Evolutionary conservation across 2,888 invertebrate species (phyloP).

Genomic region (Nezara viridula): DNA sequence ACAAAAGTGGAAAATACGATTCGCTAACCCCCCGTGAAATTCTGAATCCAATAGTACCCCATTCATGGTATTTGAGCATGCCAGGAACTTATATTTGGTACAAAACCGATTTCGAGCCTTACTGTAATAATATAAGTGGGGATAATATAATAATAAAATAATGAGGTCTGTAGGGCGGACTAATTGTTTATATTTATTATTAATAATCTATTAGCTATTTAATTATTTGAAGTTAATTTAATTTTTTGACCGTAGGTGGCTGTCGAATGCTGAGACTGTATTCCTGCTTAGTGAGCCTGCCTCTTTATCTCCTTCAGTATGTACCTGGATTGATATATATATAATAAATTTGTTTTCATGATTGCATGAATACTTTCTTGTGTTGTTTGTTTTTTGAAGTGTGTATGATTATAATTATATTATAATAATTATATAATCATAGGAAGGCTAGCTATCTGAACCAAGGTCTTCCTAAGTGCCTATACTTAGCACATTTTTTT

Average conservation of each 20-base stretch:
- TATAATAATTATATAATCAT: background rate
- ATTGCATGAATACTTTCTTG: background rate
- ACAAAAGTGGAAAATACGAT: too few relatives aligned
- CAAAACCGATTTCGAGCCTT: too few relatives aligned
- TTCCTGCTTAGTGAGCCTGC: background rate
- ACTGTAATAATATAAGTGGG: too few relatives aligned
- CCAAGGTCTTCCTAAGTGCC: background rate
- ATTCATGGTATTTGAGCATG: too few relatives aligned
- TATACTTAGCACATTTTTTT: background rate
- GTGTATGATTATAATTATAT: background rate
- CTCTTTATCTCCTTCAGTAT: background rate
- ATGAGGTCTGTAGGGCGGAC: too few relatives aligned
- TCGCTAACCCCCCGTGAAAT: too few relatives aligned
- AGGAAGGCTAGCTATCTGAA: background rate
- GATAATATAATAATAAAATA: too few relatives aligned
- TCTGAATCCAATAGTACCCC: too few relatives aligned
- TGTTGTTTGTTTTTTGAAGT: background rate
- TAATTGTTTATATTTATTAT: too few relatives aligned
- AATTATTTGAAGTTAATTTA: too few relatives aligned
- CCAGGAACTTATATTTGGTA: too few relatives aligned
- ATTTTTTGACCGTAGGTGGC: background rate
- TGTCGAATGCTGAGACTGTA: background rate
- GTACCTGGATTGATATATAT: background rate
- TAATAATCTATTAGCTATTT: too few relatives aligned
- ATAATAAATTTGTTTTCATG: background rate